Base-by-base conservation (phyloP, 2,888 invertebrate species). In the Orthosia gothica region DNA sequence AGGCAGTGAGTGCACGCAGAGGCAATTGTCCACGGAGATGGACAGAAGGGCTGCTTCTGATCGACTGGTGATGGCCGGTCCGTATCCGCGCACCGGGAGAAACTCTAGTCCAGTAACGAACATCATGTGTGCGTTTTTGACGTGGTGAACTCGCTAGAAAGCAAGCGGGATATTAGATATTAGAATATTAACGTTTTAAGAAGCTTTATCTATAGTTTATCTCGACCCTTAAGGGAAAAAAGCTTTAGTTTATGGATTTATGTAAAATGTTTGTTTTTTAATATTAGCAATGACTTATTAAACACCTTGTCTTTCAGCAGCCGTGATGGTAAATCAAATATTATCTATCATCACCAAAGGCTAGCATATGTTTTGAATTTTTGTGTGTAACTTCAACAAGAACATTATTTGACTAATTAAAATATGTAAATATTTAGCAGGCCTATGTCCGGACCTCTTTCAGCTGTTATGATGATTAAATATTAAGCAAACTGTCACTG, bases 91-190 rank as follows among this genome's bases (percentile, higher is more conserved):
- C 79, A 97, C 97, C 47, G 99, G 99, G 88, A 99, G 96, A 96
- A 99, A 99, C 96, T 99, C 98, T 86, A 99, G 96, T 16, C 99
- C 99, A 68, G 99, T 99, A 82, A 99, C 98, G 97, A 99, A 99
- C 98, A 99, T 99, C 90, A 98, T 98, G 97, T 99, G 99, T 80
- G 99, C 99, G 91, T 97, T 97, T 84, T 97, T 97, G 92, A 99
- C 98, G 94, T 98, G 98, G 88, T 99, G 97, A 82, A 99, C 97
- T 89, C 98, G 97, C 98, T 99, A 95, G 92, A 86, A 47, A 61
- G 69, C 55, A 82, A 76, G 59, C 70, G 15, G 50, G 16, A 40
- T 57, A 72, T 79, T 72, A 79, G 57, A 74, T 55, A 79, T 75
- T 54, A 79, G 62, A 23, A 50, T 65, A 65, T 77, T 80, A 74